These are phyloP conservation scores for Lepeophtheirus nordmannii DNA, from an alignment of 2,888 invertebrate species.

Conservation along the genomic window DNA sequence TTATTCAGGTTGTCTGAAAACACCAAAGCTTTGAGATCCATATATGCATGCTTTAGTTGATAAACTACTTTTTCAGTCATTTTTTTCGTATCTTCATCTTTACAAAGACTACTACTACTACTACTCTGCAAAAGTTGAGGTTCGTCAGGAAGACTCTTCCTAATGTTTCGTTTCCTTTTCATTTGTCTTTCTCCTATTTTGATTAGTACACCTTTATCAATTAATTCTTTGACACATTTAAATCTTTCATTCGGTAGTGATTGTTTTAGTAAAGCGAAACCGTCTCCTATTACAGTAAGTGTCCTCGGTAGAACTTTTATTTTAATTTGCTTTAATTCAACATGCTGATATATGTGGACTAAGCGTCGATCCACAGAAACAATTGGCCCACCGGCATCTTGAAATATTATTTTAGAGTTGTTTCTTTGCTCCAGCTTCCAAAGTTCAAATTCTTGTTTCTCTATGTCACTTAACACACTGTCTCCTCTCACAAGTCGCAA, in stretches of 20 bases:
- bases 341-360: slow-evolving; percentile 10
- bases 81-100: not conserved
- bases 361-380: not conserved
- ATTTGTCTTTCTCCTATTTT: slow-evolving; percentile 6
- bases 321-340: slow-evolving; percentile 4
- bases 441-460: not conserved
- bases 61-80: not conserved
- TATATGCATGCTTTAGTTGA: not conserved
- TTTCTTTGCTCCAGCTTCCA: slow-evolving; percentile 9
- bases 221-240: slow-evolving; percentile 10
- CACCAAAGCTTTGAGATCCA: not conserved
- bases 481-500: not conserved
- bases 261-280: not conserved
- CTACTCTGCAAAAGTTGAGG: not conserved
- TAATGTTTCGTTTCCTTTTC: not conserved
- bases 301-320: slow-evolving; percentile 4
- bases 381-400: slow-evolving; percentile 1
- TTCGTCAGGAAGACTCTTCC: not conserved
- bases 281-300: not conserved
- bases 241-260: not conserved
- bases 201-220: slow-evolving; percentile 16
- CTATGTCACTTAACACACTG: not conserved
- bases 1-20: not conserved
- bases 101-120: not conserved
- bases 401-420: slow-evolving; percentile 10